phyloP scores from a whole-genome alignment of 2,113 vertebrate species.

The Paradoxurus hermaphroditus region DNA sequence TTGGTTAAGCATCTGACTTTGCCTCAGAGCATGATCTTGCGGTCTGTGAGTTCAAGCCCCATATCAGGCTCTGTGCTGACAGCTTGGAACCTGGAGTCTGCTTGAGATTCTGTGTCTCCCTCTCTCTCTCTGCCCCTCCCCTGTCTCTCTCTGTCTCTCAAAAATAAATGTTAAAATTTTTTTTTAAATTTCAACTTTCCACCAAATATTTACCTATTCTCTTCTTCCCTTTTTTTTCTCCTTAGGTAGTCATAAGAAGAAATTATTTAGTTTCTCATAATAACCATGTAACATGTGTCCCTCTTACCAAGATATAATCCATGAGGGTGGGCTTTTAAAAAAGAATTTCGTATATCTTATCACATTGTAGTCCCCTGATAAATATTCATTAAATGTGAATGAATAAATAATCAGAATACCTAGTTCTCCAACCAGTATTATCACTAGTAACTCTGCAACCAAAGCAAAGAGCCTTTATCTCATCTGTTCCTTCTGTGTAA shows the following conservation, averaged over 20 bases:
- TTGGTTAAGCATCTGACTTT: too few species aligned
- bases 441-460: neutral
- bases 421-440: neutral
- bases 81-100: too few species aligned
- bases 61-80: too few species aligned
- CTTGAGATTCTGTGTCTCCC: too few species aligned
- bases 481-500: neutral
- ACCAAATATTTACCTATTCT: neutral
- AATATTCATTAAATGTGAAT: constrained; percentile 6
- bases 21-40: too few species aligned
- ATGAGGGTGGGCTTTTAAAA: neutral
- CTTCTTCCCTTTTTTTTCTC: neutral
- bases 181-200: neutral
- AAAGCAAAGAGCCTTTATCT: neutral
- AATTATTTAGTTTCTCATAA: neutral
- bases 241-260: neutral
- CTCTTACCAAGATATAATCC: neutral
- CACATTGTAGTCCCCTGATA: neutral
- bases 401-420: neutral
- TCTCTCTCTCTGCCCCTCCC: too few species aligned
- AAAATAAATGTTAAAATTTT: too few species aligned
- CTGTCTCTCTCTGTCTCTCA: too few species aligned
- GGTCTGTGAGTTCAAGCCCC: too few species aligned
- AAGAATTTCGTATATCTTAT: neutral
- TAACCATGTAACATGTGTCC: neutral